phyloP scores from a whole-genome alignment of 2,797 vertebrate species.

The Sphenopsis melanotis region DNA sequence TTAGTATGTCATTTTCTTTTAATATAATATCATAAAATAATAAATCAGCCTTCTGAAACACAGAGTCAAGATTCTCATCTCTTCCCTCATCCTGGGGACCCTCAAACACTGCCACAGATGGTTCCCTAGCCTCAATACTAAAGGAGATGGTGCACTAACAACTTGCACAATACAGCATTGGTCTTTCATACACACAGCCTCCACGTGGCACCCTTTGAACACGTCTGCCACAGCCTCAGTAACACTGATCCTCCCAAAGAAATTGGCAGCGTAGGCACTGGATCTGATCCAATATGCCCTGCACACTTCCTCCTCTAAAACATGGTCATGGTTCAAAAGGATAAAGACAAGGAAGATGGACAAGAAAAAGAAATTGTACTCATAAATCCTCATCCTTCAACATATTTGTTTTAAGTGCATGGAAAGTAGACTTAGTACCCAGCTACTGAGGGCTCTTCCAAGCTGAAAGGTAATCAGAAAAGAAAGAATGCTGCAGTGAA shows the following conservation, averaged over 20 bases:
- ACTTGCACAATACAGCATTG: background rate
- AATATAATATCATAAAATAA: no score
- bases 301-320: background rate
- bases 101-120: no score
- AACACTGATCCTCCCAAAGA: fast-evolving
- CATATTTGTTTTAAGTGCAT: background rate
- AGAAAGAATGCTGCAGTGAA: background rate
- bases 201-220: background rate
- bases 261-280: background rate
- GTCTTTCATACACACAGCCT: background rate
- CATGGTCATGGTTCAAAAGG: background rate
- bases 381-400: background rate
- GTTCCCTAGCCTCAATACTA: background rate
- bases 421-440: background rate
- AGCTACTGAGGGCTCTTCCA: background rate
- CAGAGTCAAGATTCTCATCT: no score
- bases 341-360: background rate
- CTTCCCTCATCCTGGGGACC: no score
- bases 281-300: fast-evolving
- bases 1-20: no score
- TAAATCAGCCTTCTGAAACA: no score
- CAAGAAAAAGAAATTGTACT: background rate
- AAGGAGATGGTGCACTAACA: background rate
- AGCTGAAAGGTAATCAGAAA: background rate
- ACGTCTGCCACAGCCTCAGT: background rate